phyloP scores from a whole-genome alignment of 2,113 vertebrate species.

The Tragelaphus imberbis region DNA sequence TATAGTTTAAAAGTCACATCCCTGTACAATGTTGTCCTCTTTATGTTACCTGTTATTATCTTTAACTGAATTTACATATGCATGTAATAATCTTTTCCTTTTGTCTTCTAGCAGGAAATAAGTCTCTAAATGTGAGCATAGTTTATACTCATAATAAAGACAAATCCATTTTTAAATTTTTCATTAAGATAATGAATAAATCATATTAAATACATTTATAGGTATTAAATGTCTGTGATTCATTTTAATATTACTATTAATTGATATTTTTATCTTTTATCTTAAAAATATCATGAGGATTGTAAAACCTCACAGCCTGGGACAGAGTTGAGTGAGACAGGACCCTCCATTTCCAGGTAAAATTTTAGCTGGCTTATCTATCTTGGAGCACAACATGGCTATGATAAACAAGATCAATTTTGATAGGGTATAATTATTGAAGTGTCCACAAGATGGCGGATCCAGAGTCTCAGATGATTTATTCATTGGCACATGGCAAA shows the following conservation, averaged over 20 bases:
- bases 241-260: not conserved
- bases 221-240: not conserved
- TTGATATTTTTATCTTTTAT: not conserved
- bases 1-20: not conserved
- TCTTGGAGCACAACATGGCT: not conserved
- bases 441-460: slow-evolving; percentile 42
- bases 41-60: not conserved
- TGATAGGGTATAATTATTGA: not conserved
- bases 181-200: not conserved
- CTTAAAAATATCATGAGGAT: not conserved
- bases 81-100: not conserved
- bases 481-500: not conserved
- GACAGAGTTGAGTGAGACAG: not conserved
- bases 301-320: not conserved
- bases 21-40: not conserved
- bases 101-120: not conserved
- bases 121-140: not conserved
- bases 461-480: not conserved
- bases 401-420: not conserved
- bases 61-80: not conserved
- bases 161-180: not conserved
- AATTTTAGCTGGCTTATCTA: not conserved
- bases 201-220: not conserved
- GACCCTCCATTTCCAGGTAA: not conserved
- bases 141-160: not conserved